Conservation (phyloP, 1,140 invertebrate genomes). For the Bombus confusus region DNA sequence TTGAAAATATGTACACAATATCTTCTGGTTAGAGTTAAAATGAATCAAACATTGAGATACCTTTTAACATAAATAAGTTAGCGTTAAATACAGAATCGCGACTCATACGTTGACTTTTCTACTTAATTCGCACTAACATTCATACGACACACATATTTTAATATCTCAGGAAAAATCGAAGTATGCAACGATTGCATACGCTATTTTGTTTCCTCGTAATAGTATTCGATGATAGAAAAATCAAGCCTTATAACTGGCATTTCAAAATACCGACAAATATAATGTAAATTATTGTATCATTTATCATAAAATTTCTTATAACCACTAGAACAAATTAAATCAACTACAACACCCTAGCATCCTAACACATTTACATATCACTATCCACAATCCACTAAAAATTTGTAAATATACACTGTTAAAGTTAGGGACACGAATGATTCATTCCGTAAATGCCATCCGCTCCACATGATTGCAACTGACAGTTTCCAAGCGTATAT, state of each 20-base stretch:
- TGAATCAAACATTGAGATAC: neutral
- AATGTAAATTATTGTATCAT: neutral
- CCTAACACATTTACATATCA: neutral
- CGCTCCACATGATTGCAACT: neutral
- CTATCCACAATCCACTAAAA: neutral
- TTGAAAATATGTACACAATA: neutral
- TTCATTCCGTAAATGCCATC: neutral
- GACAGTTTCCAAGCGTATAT: neutral
- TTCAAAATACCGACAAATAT: neutral
- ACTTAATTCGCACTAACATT: neutral
- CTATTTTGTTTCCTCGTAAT: constrained; percentile 35
- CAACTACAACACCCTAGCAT: neutral
- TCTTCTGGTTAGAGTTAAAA: neutral
- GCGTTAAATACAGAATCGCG: neutral
- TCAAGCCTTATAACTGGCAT: neutral
- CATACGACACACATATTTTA: neutral
- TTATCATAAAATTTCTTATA: neutral
- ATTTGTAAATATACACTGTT: neutral
- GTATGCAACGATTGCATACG: constrained; percentile 43
- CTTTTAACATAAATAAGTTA: neutral
- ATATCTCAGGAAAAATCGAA: constrained; percentile 61
- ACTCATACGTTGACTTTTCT: neutral
- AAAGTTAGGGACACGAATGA: neutral
- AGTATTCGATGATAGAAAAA: no score
- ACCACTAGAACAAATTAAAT: neutral